phyloP scores from a whole-genome alignment of 2,797 vertebrate species.

The Melanotaenia pygmaea region DNA sequence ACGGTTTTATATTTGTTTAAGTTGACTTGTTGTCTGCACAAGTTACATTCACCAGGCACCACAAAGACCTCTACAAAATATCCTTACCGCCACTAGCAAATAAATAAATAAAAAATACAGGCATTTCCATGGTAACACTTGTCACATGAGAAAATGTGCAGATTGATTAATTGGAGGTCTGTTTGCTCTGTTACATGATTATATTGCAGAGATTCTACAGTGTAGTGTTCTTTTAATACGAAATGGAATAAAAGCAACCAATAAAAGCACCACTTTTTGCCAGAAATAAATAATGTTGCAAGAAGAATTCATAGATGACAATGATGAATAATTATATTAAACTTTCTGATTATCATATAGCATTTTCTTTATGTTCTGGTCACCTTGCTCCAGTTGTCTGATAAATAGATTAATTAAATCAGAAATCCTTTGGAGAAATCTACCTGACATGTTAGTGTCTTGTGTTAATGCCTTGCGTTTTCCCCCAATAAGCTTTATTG shows the following conservation, averaged over 20 bases:
- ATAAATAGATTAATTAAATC: neutral
- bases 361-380: neutral
- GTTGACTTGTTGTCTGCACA: neutral
- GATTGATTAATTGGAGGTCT: neutral
- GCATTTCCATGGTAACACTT: neutral
- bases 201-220: neutral
- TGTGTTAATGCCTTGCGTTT: neutral
- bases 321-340: neutral
- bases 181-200: constrained; percentile 3
- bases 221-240: neutral
- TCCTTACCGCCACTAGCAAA: neutral
- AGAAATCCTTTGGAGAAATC: neutral
- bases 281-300: neutral
- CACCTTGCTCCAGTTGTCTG: neutral
- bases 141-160: neutral
- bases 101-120: neutral
- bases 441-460: neutral
- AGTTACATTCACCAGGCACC: neutral
- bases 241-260: neutral
- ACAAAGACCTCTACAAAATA: neutral
- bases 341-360: neutral
- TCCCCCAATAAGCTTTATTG: neutral
- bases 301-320: neutral
- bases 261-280: neutral
- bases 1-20: neutral